Evolutionary conservation across 2,888 invertebrate species (phyloP), one percentile per base, ranked within the genome.

Genomic region (Timema podura): DNA sequence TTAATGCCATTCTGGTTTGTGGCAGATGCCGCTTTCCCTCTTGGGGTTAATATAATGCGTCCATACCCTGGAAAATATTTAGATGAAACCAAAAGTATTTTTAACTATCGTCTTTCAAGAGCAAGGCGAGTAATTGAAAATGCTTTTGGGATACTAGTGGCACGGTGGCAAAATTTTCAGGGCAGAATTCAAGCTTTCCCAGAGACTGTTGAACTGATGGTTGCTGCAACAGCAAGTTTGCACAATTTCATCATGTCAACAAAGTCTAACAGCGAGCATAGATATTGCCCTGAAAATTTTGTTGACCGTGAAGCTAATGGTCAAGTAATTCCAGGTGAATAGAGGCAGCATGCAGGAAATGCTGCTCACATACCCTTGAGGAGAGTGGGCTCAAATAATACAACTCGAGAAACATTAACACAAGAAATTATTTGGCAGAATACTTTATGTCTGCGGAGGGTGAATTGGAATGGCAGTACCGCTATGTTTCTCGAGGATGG

Each of bases 11-110:
- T 57, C 48, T 70, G 45, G 48, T 71, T 71, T 51, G 71, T 71
- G 5, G 72, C 45, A 7, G 71, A 73, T 57, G 73, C 68, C 64
- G 73, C 73, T 13, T 73, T 73, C 65, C 71, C 73, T 30, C 64
- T 73, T n/a, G n/a, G 66, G 44, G 48, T 45, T 11, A 47, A 71
- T n/a, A 67, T 72, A 44, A 64, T 73, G 68, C 48, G 61, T 45
- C 70, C 73, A 45, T 73, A 59, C 54, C 66, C 71, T 46, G 67
- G 68, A 15, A 67, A 65, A 64, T 13, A 65, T n/a, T 54, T 73
- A 9, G 48, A 64, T 57, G 45, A 69, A 46, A 66, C 65, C 45
- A 51, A 66, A 57, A 61, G 65, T 49, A 68, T 72, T 49, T 73
- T 72, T 45, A 72, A 72, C 67, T 70, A 70, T 71, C 54, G 72